Base-by-base conservation (phyloP, 2,113 vertebrate genomes). In the Callipepla squamata region DNA sequence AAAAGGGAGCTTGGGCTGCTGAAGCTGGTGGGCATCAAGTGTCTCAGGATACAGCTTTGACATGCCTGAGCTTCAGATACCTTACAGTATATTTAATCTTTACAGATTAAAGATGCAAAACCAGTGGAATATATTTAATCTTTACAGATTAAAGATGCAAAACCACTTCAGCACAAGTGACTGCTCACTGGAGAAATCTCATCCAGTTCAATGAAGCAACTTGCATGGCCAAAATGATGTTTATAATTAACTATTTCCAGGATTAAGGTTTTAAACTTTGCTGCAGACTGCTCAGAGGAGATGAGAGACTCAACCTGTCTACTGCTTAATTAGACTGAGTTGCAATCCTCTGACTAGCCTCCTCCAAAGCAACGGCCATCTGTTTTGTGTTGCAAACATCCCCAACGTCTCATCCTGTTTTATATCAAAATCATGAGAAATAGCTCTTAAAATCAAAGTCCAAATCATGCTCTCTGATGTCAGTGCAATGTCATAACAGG, bases 231-330 rank as follows among this genome's bases (percentile, higher is more conserved):
- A 89, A 88, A 87, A 69, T 45, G 1, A 82, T 58, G 45, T 9
- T 87, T 85, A 73, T 62, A 75, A 83, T 85, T 91, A 85, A 95
- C 70, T 82, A 28, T 50, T 90, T 94, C 69, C 69, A 92, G 70
- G 36, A 84, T 47, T 85, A 20, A 2, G 8, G 22, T 66, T 84
- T 87, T 89, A 79, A 82, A 90, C 94, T 97, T 86, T 93, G 50
- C 70, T 95, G 38, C 86, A 91, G 70, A 88, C 44, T 66, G 69
- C 92, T 87, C 66, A 93, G 53, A 92, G 87, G 92, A 95, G 77
- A 94, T 62, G 81, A 94, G 88, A 95, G 67, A 40, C 22, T 68
- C 82, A 93, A 91, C 55, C 80, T 87, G 53, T 87, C 85, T 90
- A 57, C 38, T 58, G 70, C 79, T 81, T 91, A 91, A 93, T 76